Evolutionary conservation across 2,797 vertebrate species (phyloP).

Genomic region (Anguilla obscura): DNA sequence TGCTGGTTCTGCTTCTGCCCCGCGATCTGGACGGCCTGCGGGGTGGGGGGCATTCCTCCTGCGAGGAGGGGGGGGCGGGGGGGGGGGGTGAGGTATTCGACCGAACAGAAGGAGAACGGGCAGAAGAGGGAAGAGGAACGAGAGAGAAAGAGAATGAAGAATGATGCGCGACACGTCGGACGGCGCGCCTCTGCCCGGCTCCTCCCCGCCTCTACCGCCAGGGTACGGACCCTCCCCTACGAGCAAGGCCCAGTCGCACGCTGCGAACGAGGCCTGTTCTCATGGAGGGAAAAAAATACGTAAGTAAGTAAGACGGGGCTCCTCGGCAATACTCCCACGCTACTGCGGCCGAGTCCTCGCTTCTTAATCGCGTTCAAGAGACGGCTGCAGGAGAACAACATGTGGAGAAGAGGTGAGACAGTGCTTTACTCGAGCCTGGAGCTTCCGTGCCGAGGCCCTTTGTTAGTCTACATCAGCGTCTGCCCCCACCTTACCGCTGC

Average conservation of each 20-base stretch:
- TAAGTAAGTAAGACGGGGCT: background rate
- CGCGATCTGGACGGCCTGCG: slow-evolving; percentile 75
- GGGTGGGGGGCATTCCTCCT: slow-evolving; percentile 83
- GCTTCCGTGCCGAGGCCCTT: background rate
- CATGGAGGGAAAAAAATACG: background rate
- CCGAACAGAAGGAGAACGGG: background rate
- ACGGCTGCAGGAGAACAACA: slow-evolving; percentile 3
- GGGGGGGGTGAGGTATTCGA: slow-evolving; percentile 34
- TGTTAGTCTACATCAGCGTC: slow-evolving; percentile 23
- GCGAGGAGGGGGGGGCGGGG: slow-evolving; percentile 58
- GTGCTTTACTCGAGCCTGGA: background rate
- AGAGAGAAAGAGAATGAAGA: slow-evolving; percentile 13
- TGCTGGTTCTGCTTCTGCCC: slow-evolving; percentile 85
- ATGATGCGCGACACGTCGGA: background rate
- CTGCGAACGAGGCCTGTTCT: background rate
- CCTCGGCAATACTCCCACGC: background rate
- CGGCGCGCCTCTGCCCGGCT: background rate
- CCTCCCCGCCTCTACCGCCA: background rate
- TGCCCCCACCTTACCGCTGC: background rate
- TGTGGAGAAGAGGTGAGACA: background rate
- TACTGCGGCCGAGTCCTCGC: slow-evolving; percentile 17
- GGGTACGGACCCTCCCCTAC: background rate
- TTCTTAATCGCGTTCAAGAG: background rate
- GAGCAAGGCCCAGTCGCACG: background rate
- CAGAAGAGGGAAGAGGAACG: background rate